Evolutionary conservation across 2,113 vertebrate species (phyloP).

Genomic region (Steatornis caripensis): DNA sequence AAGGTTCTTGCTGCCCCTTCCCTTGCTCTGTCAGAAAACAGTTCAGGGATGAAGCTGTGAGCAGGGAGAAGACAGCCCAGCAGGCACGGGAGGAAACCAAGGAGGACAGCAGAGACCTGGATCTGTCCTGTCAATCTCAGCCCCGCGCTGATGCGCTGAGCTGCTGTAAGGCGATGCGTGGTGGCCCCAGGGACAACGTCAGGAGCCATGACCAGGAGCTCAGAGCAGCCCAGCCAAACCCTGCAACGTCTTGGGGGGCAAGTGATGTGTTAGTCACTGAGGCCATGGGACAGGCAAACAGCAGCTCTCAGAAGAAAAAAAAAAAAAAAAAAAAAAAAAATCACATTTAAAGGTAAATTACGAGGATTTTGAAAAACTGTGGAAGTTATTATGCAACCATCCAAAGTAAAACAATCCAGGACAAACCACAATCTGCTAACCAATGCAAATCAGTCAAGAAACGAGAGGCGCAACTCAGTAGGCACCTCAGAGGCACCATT

Average conservation of each 20-base stretch:
- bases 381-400: not conserved
- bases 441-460: not conserved
- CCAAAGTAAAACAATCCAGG: not conserved
- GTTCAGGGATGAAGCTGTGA: not conserved
- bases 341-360: not conserved
- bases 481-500: not conserved
- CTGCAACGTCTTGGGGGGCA: not conserved
- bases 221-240: not conserved
- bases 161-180: accelerated
- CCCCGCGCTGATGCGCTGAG: not conserved
- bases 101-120: not conserved
- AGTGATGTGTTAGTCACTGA: not conserved
- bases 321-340: not conserved
- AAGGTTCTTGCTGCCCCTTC: not conserved
- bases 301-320: not conserved
- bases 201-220: not conserved
- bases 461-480: not conserved
- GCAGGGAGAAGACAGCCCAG: not conserved
- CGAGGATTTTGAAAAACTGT: not conserved
- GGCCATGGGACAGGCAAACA: not conserved
- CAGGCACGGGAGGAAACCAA: not conserved
- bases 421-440: not conserved
- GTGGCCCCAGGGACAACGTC: not conserved
- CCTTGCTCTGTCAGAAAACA: not conserved
- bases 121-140: not conserved